Conservation (phyloP, 2,888 invertebrate genomes). For the Atrina japonica region DNA sequence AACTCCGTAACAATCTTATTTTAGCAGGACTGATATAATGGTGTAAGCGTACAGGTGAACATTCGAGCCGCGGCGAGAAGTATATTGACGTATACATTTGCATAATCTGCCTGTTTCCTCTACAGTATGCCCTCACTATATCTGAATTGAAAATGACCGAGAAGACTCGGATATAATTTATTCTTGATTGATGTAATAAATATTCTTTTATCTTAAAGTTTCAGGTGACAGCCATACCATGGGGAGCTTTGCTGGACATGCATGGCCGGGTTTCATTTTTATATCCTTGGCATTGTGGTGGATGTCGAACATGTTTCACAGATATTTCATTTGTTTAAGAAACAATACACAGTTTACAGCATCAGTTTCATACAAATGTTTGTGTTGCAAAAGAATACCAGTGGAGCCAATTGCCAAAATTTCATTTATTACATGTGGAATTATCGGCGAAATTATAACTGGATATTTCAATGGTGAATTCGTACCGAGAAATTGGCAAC, state of each 20-base stretch:
- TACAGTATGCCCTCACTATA: too few relatives aligned
- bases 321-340: conserved; percentile 64
- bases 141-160: too few relatives aligned
- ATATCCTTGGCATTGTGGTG: conserved; percentile 75
- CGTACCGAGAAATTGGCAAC: conserved; percentile 76
- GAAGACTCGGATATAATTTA: too few relatives aligned
- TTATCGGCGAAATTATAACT: conserved; percentile 59
- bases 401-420: conserved; percentile 64
- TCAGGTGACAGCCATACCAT: conserved; percentile 56
- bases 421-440: conserved; percentile 55
- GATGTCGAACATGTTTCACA: conserved; percentile 66
- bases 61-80: too few relatives aligned
- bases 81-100: too few relatives aligned
- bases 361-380: conserved; percentile 61
- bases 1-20: too few relatives aligned
- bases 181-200: too few relatives aligned
- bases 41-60: too few relatives aligned
- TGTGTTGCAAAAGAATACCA: conserved; percentile 59
- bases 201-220: too few relatives aligned
- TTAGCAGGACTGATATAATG: too few relatives aligned
- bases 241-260: conserved; percentile 81
- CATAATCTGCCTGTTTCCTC: too few relatives aligned
- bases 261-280: conserved; percentile 81
- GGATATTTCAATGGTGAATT: conserved; percentile 72
- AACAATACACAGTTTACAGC: conserved; percentile 60